These are phyloP conservation scores for Nemotelus nigrinus DNA, from an alignment of 2,888 invertebrate species.

Conservation along the genomic window DNA sequence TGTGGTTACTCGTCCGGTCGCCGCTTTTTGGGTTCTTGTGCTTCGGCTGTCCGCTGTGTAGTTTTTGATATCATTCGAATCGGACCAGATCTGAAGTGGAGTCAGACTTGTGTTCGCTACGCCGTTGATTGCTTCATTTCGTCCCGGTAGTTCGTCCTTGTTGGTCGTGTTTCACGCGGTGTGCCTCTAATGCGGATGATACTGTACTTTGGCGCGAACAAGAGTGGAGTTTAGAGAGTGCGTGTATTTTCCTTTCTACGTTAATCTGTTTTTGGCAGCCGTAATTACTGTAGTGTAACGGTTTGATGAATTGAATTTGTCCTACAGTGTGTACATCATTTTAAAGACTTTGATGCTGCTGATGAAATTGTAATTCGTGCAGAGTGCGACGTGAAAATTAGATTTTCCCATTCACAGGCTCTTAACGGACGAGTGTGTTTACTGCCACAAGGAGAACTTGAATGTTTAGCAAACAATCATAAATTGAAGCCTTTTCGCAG, in stretches of 20 bases:
- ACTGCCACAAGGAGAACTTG: background rate
- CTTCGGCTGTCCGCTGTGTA: background rate
- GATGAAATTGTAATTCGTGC: background rate
- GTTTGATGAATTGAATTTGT: background rate
- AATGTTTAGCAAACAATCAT: constrained; percentile 19
- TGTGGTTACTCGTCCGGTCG: background rate
- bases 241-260: background rate
- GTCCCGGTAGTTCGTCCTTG: background rate
- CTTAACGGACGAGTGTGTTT: constrained; percentile 1
- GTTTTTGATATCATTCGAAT: background rate
- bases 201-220: background rate
- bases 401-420: background rate
- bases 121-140: background rate
- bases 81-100: background rate
- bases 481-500: background rate
- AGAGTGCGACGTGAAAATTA: constrained; percentile 10
- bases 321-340: background rate
- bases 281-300: too few species aligned
- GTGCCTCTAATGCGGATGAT: background rate
- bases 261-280: too few species aligned
- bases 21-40: background rate
- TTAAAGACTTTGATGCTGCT: background rate
- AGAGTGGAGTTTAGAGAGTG: background rate
- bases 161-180: background rate
- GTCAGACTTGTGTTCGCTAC: background rate